Evolutionary conservation across 2,888 invertebrate species (phyloP).

Genomic region (Drosophila neonasuta): DNA sequence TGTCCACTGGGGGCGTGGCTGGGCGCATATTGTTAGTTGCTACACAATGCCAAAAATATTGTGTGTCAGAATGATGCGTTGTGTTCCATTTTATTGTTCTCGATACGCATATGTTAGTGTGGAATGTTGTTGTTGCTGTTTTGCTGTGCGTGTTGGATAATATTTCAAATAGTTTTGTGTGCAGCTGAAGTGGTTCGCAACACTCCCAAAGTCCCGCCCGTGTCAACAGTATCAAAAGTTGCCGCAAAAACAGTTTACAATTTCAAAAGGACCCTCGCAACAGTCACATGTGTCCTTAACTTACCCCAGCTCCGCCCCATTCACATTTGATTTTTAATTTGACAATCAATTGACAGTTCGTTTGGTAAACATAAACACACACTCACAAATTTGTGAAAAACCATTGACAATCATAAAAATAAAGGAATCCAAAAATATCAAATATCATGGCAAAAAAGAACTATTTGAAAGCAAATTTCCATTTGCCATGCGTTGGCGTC

Average conservation of each 20-base stretch:
- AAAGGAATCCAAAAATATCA: conserved; percentile 57
- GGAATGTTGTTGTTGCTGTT: conserved; percentile 22
- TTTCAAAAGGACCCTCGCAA: conserved; percentile 53
- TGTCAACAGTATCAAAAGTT: conserved; percentile 58
- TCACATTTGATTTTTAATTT: conserved; percentile 70
- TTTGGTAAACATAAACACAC: conserved; percentile 68
- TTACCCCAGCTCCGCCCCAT: conserved; percentile 12
- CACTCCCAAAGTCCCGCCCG: conserved; percentile 23
- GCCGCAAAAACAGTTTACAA: conserved; percentile 66
- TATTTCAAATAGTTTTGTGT: conserved; percentile 65
- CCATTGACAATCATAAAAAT: conserved; percentile 51
- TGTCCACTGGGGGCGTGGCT: conserved; percentile 47
- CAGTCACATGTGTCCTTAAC: conserved; percentile 21
- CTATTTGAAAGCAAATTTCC: conserved; percentile 46
- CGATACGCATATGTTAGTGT: conserved; percentile 15
- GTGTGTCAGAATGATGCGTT: conserved; percentile 62
- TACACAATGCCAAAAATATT: conserved; percentile 65
- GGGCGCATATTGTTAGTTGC: conserved; percentile 29
- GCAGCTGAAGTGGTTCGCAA: conserved; percentile 60
- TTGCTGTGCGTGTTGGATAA: conserved; percentile 55
- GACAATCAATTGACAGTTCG: conserved; percentile 78
- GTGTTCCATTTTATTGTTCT: conserved; percentile 12
- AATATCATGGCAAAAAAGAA: conserved; percentile 58
- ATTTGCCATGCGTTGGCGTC: conserved; percentile 12
- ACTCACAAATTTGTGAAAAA: conserved; percentile 58